These are phyloP conservation scores for Pollachius pollachius DNA, from an alignment of 2,113 vertebrate genomes.

Conservation along the genomic window DNA sequence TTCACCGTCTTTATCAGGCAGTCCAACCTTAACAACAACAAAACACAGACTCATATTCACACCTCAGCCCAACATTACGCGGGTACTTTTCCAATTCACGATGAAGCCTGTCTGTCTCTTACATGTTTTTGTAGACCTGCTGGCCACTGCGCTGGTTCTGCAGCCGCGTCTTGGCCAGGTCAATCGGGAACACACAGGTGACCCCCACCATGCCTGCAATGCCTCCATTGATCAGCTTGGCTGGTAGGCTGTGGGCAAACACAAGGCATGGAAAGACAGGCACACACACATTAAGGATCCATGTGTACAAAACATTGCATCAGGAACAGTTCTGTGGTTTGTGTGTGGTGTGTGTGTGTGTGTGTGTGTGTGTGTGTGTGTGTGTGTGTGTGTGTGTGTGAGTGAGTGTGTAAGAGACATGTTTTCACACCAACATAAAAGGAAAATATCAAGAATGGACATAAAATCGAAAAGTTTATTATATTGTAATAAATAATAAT, in stretches of 20 bases:
- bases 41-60: background rate
- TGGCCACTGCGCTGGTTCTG: conserved; percentile 82
- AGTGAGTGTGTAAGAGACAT: background rate
- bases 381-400: no score
- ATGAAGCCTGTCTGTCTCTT: conserved; percentile 18
- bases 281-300: background rate
- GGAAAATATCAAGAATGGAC: no score
- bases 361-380: no score
- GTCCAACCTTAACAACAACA: conserved; percentile 72
- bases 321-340: no score
- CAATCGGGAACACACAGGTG: conserved; percentile 84
- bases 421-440: no score
- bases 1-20: conserved; percentile 80
- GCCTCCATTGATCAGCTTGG: conserved; percentile 83
- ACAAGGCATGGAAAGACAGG: conserved; percentile 5
- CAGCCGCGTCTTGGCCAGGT: conserved; percentile 82
- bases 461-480: no score
- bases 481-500: no score
- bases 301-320: no score
- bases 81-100: no score
- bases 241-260: conserved; percentile 72
- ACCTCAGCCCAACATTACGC: no score
- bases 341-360: no score
- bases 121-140: conserved; percentile 81
- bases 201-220: conserved; percentile 82